Evolutionary conservation across 2,888 invertebrate species (phyloP).

Genomic region (Camptogramma bilineatum): DNA sequence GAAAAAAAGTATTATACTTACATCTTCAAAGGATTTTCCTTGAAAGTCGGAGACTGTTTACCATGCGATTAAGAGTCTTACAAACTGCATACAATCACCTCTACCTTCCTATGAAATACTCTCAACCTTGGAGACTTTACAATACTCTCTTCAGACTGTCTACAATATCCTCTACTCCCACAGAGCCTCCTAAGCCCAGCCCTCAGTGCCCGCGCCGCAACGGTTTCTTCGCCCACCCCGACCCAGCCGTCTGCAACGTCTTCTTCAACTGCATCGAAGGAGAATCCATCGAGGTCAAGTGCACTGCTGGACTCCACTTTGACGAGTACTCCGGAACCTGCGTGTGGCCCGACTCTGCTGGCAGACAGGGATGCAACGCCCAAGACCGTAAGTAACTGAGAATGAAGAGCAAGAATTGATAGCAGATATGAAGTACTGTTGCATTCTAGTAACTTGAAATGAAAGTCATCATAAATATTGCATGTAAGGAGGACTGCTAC

Average conservation of each 20-base stretch:
- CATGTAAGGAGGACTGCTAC: too few species aligned
- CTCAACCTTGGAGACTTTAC: too few species aligned
- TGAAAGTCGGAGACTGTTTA: too few species aligned
- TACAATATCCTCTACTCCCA: conserved; percentile 10
- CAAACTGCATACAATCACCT: too few species aligned
- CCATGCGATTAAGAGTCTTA: too few species aligned
- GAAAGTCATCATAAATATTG: background rate
- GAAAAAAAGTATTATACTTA: too few species aligned
- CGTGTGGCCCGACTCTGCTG: conserved; percentile 94
- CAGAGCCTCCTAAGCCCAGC: conserved; percentile 91
- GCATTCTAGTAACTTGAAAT: background rate
- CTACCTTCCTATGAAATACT: too few species aligned
- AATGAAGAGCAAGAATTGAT: background rate
- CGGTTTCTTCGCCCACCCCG: conserved; percentile 96
- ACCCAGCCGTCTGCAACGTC: conserved; percentile 91
- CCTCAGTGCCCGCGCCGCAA: conserved; percentile 92
- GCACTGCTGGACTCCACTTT: conserved; percentile 95
- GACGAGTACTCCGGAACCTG: conserved; percentile 96
- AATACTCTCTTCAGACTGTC: background rate
- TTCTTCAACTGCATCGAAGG: conserved; percentile 97
- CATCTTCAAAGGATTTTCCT: too few species aligned
- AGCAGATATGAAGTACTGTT: too few species aligned
- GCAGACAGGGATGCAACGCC: conserved; percentile 89
- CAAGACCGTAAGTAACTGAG: conserved; percentile 78
- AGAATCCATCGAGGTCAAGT: conserved; percentile 90